Evolutionary conservation across 2,888 invertebrate species (phyloP).

Genomic region (Erebia epiphron): DNA sequence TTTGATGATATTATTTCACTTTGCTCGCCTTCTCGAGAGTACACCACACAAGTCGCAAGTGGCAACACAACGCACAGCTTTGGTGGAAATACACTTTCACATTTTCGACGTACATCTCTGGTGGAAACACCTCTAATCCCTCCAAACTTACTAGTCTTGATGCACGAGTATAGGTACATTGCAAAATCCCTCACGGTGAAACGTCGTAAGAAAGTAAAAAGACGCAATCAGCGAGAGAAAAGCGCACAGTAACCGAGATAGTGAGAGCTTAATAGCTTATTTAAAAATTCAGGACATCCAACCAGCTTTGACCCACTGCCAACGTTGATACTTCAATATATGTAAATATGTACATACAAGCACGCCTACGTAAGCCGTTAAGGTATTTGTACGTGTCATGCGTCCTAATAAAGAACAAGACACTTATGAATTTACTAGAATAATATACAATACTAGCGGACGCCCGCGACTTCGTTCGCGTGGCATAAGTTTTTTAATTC

Average conservation of each 20-base stretch:
- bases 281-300: constrained; percentile 77
- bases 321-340: constrained; percentile 10
- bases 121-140: no score
- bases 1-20: no score
- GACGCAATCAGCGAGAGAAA: constrained; percentile 78
- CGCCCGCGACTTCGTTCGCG: no score
- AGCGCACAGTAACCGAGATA: constrained; percentile 58
- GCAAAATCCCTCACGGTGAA: constrained; percentile 61
- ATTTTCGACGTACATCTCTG: no score
- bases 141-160: no score
- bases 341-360: background rate
- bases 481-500: no score
- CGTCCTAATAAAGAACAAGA: constrained; percentile 6
- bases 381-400: constrained; percentile 19
- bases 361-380: constrained; percentile 4
- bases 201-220: constrained; percentile 71
- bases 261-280: constrained; percentile 66
- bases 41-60: background rate
- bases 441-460: background rate
- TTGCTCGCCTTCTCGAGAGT: background rate
- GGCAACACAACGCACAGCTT: no score
- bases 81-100: no score
- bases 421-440: constrained; percentile 1
- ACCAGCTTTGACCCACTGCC: constrained; percentile 64
- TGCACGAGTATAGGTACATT: constrained; percentile 42